Conservation (phyloP, 2,113 vertebrate genomes). For the Poicephalus gulielmi region DNA sequence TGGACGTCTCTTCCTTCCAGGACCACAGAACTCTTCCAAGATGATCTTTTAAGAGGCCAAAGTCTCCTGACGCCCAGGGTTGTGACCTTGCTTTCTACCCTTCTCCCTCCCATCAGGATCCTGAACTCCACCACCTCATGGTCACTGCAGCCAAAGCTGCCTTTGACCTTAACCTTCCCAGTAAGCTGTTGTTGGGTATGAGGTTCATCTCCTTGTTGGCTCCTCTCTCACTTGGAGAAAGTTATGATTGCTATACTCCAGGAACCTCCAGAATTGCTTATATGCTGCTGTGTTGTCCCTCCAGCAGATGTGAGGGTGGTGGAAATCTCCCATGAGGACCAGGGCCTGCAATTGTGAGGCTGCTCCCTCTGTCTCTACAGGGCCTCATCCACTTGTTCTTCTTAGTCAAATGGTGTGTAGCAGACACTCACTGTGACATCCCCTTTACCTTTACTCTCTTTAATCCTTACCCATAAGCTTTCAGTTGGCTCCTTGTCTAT, state of each 20-base stretch:
- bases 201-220: background rate
- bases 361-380: background rate
- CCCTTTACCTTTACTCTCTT: background rate
- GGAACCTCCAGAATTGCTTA: background rate
- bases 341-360: background rate
- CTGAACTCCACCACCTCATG: background rate
- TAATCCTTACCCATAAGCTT: background rate
- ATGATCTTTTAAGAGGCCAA: background rate
- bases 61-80: background rate
- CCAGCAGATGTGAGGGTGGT: background rate
- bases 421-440: background rate
- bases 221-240: background rate
- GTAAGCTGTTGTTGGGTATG: background rate
- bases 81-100: background rate
- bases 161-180: background rate
- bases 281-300: background rate
- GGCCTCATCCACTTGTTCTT: background rate
- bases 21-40: background rate
- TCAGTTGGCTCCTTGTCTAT: background rate
- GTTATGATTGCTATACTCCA: background rate
- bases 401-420: background rate
- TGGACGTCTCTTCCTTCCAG: background rate
- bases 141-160: background rate
- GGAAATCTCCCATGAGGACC: background rate
- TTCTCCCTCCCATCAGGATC: background rate